phyloP scores from a whole-genome alignment of 2,888 invertebrate genomes.

The Andrena fulva region DNA sequence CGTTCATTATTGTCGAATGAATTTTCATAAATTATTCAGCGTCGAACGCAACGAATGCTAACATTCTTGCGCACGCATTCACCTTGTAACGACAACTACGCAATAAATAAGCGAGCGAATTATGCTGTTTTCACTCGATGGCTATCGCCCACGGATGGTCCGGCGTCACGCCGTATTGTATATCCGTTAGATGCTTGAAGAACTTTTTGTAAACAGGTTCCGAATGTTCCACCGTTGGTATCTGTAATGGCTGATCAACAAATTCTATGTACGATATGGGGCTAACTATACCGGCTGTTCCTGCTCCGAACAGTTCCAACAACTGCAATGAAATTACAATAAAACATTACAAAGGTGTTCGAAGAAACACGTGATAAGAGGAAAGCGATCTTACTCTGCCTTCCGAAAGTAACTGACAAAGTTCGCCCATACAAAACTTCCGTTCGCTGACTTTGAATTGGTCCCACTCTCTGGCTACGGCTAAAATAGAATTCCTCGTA shows the following conservation, averaged over 20 bases:
- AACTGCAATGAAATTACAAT: constrained; percentile 87
- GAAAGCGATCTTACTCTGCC: constrained; percentile 89
- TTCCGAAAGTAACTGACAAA: constrained; percentile 90
- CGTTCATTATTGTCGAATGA: not conserved
- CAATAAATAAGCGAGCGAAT: constrained; percentile 45
- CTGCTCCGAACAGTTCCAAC: constrained; percentile 98
- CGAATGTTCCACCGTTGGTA: constrained; percentile 91
- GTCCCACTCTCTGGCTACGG: constrained; percentile 93
- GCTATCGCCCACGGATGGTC: constrained; percentile 92
- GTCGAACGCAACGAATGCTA: constrained; percentile 9
- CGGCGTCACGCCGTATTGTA: constrained; percentile 93
- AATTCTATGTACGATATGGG: constrained; percentile 96
- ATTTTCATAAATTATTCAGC: not conserved
- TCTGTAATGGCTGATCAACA: constrained; percentile 88
- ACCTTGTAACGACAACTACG: not conserved
- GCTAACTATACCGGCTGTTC: constrained; percentile 97
- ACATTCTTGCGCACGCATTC: not conserved
- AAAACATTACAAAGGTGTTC: not conserved
- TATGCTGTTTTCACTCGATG: constrained; percentile 85
- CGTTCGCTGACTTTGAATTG: constrained; percentile 94
- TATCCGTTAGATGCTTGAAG: constrained; percentile 92
- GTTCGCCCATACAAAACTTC: constrained; percentile 93
- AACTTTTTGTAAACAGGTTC: constrained; percentile 91
- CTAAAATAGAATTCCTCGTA: constrained; percentile 94
- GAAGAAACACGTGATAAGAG: not conserved